These are phyloP conservation scores for Cepphus grylle DNA, from an alignment of 2,113 vertebrate genomes.

Conservation along the genomic window DNA sequence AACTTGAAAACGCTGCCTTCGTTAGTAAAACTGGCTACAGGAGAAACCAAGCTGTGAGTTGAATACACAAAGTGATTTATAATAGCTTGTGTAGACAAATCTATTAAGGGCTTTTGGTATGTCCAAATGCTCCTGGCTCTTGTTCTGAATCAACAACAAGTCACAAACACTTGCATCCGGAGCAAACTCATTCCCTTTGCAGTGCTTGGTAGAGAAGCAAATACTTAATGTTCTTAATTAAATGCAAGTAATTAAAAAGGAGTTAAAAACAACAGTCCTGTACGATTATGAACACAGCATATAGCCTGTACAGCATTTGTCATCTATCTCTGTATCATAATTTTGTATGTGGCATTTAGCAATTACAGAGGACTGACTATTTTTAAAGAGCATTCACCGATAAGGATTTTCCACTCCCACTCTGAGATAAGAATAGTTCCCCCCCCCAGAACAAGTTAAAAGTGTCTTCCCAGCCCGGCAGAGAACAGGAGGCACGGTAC, in stretches of 20 bases:
- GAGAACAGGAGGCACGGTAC: not conserved
- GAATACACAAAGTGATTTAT: not conserved
- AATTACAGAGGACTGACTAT: not conserved
- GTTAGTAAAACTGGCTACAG: not conserved
- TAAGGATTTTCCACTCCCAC: constrained; percentile 23
- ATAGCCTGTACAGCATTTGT: not conserved
- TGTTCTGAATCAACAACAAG: not conserved
- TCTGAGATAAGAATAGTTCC: not conserved
- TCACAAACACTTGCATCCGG: not conserved
- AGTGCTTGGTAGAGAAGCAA: not conserved
- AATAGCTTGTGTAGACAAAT: not conserved
- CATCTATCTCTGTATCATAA: not conserved
- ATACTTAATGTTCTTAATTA: not conserved
- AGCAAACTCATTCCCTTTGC: not conserved
- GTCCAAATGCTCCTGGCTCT: not conserved
- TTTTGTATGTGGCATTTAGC: not conserved
- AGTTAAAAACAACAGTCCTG: not conserved
- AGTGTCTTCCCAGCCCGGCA: not conserved
- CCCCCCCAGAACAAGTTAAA: not conserved
- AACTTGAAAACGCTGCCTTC: not conserved
- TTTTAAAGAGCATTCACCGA: constrained; percentile 10
- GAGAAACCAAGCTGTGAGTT: not conserved
- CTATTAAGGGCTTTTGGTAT: not conserved
- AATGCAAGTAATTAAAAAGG: constrained; percentile 8
- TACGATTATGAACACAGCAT: not conserved